Base-by-base conservation (phyloP, 1,140 invertebrate genomes). In the Steinernema feltiae region DNA sequence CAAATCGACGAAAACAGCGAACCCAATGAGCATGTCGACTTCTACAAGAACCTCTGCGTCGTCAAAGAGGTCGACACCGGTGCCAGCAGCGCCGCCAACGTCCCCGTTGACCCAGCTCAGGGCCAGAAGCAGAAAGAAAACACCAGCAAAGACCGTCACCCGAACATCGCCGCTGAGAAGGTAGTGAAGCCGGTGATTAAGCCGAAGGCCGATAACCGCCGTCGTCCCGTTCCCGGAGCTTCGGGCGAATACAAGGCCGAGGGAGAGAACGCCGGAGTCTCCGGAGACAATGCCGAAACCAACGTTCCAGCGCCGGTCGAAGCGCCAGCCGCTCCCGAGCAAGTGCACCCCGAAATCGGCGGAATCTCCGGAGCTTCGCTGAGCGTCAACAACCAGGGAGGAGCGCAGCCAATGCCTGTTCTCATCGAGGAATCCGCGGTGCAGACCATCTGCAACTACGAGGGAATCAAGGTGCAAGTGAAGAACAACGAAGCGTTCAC, bases 391-490 rank as follows among this genome's bases (percentile, higher is more conserved):
- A 63, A 63, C 53, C 53, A 63, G n/a, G n/a, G n/a, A 27, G 53
- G 53, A 15, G 12, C 53, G 12, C 15, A 15, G 53, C 82, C 83
- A 46, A 76, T 85, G 53, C 83, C 83, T 46, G 78, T 85, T 29
- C 70, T 80, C 30, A 83, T 86, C 72, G 71, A 77, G 1, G 71
- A 76, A 15, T 71, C 76, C 15, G 82, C 80, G 24, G 84, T 85
- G 27, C 80, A 82, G 32, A 85, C 84, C 1, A 83, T 86, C 72
- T 85, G 84, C 75, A 86, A 86, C 72, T 86, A 85, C 76, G 84
- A 85, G 71, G 84, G 84, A 72, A 85, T 85, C 71, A 85, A 86
- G 74, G 79, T 80, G 21, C 76, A 80, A 71, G 75, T 85, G 29
- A 86, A 86, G 53, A 85, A 86, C 53, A 35, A 74, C 31, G 75